Evolutionary conservation across 1,140 invertebrate genomes (phyloP).

Genomic region (Choristoneura fumiferana): DNA sequence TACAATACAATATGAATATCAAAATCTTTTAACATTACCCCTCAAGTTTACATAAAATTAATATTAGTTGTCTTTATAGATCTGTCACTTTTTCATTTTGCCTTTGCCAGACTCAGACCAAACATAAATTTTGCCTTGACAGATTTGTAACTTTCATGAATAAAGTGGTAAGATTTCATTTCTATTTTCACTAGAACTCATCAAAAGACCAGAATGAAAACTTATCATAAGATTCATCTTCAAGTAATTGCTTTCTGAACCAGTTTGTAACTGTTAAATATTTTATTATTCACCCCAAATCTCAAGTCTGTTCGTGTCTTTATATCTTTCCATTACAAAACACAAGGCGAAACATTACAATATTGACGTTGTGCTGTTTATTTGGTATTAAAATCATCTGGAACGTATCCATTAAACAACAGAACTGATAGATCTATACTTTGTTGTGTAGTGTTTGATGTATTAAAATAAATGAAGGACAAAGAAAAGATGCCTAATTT

Average conservation of each 20-base stretch:
- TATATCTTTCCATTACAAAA: conserved; percentile 41
- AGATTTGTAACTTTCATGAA: no score
- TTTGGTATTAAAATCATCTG: conserved; percentile 64
- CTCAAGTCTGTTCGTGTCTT: conserved; percentile 17
- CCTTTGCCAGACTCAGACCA: no score
- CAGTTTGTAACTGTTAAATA: not conserved
- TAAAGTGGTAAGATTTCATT: no score
- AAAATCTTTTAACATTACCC: no score
- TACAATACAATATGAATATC: no score
- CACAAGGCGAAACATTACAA: conserved; percentile 40
- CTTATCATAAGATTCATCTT: not conserved
- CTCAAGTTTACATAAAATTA: no score
- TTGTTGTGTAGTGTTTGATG: not conserved
- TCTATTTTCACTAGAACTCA: no score
- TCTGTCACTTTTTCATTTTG: no score
- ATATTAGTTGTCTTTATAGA: no score
- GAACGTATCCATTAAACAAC: conserved; percentile 35
- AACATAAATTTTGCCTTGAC: no score
- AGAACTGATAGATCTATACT: not conserved
- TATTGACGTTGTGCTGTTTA: conserved; percentile 41
- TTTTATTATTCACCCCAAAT: conserved; percentile 32
- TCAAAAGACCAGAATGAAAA: not conserved
- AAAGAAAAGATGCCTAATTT: no score
- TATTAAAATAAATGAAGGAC: conserved; percentile 1
- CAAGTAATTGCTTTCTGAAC: not conserved